Evolutionary conservation across 1,140 invertebrate species (phyloP).

Genomic region (Myzus persicae): DNA sequence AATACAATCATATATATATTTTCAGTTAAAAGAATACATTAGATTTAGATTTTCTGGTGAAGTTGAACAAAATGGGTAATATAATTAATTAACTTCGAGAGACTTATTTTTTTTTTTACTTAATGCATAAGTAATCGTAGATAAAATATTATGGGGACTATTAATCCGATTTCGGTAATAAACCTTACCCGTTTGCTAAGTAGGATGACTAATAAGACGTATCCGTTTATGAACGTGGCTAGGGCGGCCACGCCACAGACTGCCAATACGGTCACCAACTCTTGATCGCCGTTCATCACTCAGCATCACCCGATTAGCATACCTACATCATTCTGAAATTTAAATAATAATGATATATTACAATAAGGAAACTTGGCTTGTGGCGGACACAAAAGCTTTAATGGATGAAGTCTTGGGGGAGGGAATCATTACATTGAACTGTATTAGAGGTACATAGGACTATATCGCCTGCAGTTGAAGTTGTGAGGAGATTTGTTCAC

Average conservation of each 20-base stretch:
- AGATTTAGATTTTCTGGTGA: too few relatives aligned
- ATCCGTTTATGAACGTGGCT: conserved; percentile 52
- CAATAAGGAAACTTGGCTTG: background rate
- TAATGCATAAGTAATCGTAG: too few relatives aligned
- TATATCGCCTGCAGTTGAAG: background rate
- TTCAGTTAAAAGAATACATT: too few relatives aligned
- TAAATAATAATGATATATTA: background rate
- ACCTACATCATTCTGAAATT: conserved; percentile 52
- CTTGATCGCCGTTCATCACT: conserved; percentile 55
- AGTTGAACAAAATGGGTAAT: background rate
- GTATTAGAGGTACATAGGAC: background rate
- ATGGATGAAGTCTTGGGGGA: background rate
- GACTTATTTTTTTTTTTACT: background rate
- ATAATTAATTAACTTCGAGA: background rate
- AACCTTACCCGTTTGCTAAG: conserved; percentile 56
- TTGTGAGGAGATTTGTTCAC: background rate
- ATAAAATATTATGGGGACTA: too few relatives aligned
- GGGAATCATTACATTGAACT: too few relatives aligned
- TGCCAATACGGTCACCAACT: conserved; percentile 55
- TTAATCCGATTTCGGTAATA: background rate
- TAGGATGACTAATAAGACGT: conserved; percentile 54
- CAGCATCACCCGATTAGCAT: conserved; percentile 49
- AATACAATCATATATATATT: too few relatives aligned
- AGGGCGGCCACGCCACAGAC: conserved; percentile 44
- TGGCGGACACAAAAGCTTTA: background rate